Base-by-base conservation (phyloP, 2,797 vertebrate species). In the Gallirallus australis region DNA sequence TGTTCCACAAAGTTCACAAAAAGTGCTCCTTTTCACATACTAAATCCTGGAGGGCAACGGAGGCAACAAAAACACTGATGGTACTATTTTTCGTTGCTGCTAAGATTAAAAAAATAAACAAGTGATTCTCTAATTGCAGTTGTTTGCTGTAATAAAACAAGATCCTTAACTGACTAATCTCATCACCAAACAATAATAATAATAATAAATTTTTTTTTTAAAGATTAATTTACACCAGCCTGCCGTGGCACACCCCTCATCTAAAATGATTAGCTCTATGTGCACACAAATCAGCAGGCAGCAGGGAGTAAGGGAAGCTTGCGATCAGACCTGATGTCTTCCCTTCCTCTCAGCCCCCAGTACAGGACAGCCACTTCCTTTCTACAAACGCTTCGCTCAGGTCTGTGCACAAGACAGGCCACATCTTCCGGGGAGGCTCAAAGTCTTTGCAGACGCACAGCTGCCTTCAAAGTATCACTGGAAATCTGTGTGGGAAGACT, bases 401-500 rank as follows among this genome's bases (percentile, higher is more conserved):
- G 98, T 98, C 98, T 98, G 98, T 97, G 98, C 97, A 97, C 96
- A 96, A 98, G 98, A 97, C 98, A 98, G 98, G 98, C 98, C 96
- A 86, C 80, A 95, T 97, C 98, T 98, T 98, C 97, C 86, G 77
- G 97, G 97, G 86, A 97, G 97, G 95, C 97, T 97, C 96, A 96
- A 96, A 98, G 93, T 40, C 95, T 97, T 94, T 96, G 96, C 82
- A 95, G 96, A 92, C 88, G 1, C 86, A 94, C 96, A 96, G 95
- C 96, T 98, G 97, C 97, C 98, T 98, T 99, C 98, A 98, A 98
- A 98, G 98, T 98, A 98, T 98, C 96, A 95, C 96, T 98, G 98
- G 98, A 98, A 99, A 98, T 98, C 98, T 98, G 98, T 98, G 98
- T 99, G 98, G 99, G 99, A 99, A 97, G 97, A 76, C 71, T 93